phyloP scores from a whole-genome alignment of 2,113 vertebrate species.

The Pituophis catenifer region DNA sequence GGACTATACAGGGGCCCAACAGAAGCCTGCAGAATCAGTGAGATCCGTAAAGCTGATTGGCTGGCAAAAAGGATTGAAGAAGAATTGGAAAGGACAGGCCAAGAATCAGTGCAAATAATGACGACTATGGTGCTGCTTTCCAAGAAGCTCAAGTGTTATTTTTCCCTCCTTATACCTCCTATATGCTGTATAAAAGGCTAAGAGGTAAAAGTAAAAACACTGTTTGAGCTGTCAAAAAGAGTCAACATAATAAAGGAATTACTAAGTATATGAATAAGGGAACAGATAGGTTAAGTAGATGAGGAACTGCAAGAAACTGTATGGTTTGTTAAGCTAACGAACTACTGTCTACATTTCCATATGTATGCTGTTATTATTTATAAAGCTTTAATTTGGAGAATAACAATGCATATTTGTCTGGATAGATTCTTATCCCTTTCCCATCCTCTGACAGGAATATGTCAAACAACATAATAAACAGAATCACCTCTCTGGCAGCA shows the following conservation, averaged over 20 bases:
- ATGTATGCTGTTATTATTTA: neutral
- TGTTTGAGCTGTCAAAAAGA: neutral
- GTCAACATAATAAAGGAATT: neutral
- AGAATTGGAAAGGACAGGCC: neutral
- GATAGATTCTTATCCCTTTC: neutral
- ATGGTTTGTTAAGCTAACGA: too few relatives aligned
- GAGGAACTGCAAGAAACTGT: neutral
- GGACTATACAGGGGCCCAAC: neutral
- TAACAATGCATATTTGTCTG: neutral
- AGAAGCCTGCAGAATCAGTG: neutral
- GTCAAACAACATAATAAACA: neutral
- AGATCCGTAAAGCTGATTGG: neutral
- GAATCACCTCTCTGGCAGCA: conserved; percentile 89
- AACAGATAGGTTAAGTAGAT: neutral
- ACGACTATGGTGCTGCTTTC: neutral
- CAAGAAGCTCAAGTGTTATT: neutral
- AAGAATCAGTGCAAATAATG: neutral
- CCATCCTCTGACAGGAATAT: neutral
- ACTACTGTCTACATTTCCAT: neutral
- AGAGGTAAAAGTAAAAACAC: neutral
- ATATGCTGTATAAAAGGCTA: neutral
- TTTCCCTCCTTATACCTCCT: neutral
- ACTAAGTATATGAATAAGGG: neutral
- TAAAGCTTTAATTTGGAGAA: neutral
- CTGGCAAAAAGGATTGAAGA: neutral